A percentile compares a stretch with the other conserved stretches of the same genome.
Evolutionary conservation across 2,888 invertebrate genomes (phyloP).

Genomic region (Meganola albula): DNA sequence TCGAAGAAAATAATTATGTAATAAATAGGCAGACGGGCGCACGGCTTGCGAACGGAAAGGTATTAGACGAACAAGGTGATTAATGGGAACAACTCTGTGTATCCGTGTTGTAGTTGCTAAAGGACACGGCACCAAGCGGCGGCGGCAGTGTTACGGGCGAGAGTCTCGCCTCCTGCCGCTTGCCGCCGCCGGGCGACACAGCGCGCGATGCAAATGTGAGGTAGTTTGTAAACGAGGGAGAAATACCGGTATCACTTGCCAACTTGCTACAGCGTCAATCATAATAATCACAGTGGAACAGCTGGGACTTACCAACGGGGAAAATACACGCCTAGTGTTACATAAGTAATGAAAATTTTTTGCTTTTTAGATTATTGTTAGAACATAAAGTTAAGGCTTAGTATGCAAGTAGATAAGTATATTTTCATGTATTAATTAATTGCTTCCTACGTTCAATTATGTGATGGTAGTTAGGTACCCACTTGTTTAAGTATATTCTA

Average conservation of each 20-base stretch:
- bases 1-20: constrained; percentile 72
- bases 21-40: constrained; percentile 65
- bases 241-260: constrained; percentile 56
- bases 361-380: no score
- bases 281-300: constrained; percentile 51
- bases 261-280: constrained; percentile 57
- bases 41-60: constrained; percentile 66
- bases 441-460: no score
- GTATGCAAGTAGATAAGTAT: no score
- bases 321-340: no score
- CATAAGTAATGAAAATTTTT: no score
- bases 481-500: no score
- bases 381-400: no score
- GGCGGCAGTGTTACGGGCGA: constrained; percentile 34
- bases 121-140: no score
- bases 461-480: no score
- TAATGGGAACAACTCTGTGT: constrained; percentile 60
- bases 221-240: constrained; percentile 55
- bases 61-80: constrained; percentile 73
- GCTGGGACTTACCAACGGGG: constrained; percentile 36
- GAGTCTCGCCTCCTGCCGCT: constrained; percentile 38
- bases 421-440: no score
- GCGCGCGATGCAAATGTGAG: constrained; percentile 64
- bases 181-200: constrained; percentile 34
- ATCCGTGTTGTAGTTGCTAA: constrained; percentile 44